Conservation (phyloP, 2,113 vertebrate genomes). For the Sinosuthora webbiana region DNA sequence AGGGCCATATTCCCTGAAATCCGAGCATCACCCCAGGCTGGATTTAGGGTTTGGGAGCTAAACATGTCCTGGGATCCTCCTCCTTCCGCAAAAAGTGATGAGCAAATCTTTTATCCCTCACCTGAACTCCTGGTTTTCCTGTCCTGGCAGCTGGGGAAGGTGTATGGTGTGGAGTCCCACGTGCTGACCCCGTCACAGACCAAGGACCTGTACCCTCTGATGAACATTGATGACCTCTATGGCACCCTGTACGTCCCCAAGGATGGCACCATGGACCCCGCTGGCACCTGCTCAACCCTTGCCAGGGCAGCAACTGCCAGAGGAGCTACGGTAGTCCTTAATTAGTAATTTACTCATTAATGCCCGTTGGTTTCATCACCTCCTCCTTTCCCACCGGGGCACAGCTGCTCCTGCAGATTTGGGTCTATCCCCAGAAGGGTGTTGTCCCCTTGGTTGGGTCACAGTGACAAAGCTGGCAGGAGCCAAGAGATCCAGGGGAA, state of each 20-base stretch:
- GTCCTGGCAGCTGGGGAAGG: slow-evolving; percentile 86
- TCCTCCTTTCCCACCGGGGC: not conserved
- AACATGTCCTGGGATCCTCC: rapidly evolving
- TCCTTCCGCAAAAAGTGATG: not conserved
- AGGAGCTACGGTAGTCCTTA: slow-evolving; percentile 83
- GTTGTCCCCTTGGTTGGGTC: not conserved
- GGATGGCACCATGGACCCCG: slow-evolving; percentile 96
- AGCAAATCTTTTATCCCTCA: not conserved
- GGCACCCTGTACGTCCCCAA: slow-evolving; percentile 93
- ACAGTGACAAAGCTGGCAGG: not conserved
- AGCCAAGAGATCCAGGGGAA: not conserved
- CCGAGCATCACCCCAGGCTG: rapidly evolving
- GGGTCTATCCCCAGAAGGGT: not conserved
- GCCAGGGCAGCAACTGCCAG: slow-evolving; percentile 82
- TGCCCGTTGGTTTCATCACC: not conserved
- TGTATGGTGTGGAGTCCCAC: slow-evolving; percentile 90
- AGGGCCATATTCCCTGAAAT: not conserved
- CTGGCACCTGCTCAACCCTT: slow-evolving; percentile 89
- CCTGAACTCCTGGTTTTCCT: not conserved
- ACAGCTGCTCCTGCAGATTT: not conserved
- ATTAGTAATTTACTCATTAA: not conserved
- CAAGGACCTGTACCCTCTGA: slow-evolving; percentile 91
- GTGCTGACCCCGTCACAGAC: slow-evolving; percentile 90
- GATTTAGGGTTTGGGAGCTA: not conserved
- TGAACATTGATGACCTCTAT: slow-evolving; percentile 90